phyloP scores from a whole-genome alignment of 2,888 invertebrate species.

The Tetranychus truncatus region DNA sequence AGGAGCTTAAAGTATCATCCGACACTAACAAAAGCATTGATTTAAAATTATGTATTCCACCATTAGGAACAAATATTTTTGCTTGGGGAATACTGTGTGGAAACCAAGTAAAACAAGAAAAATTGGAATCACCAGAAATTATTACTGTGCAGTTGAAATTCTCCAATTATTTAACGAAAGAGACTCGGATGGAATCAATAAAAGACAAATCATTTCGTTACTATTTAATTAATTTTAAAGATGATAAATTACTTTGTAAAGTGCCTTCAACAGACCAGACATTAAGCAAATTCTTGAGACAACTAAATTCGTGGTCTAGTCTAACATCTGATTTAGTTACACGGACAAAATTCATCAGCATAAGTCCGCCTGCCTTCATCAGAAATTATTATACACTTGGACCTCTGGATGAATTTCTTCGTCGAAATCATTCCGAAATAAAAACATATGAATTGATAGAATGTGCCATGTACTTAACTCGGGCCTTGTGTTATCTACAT shows the following conservation, averaged over 20 bases:
- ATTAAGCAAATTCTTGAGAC: neutral
- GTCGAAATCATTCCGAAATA: conserved; percentile 32
- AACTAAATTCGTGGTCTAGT: neutral
- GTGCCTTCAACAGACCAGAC: neutral
- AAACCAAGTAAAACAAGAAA: neutral
- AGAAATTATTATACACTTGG: conserved; percentile 61
- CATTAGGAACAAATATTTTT: neutral
- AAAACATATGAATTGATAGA: conserved; percentile 52
- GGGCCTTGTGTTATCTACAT: conserved; percentile 63
- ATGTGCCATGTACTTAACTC: conserved; percentile 58
- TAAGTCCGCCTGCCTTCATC: conserved; percentile 51
- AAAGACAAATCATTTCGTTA: conserved; percentile 16
- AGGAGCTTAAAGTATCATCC: neutral
- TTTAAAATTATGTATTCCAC: neutral
- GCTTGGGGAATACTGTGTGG: neutral
- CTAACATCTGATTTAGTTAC: neutral
- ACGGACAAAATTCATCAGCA: neutral
- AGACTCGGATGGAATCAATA: conserved; percentile 16
- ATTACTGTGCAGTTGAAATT: neutral
- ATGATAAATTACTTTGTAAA: neutral
- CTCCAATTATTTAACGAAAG: neutral
- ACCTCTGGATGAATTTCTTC: conserved; percentile 50
- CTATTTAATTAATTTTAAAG: neutral
- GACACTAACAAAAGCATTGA: neutral
- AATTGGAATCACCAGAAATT: neutral